Base-by-base conservation (phyloP, 2,113 vertebrate genomes). In the Halcyon senegalensis region DNA sequence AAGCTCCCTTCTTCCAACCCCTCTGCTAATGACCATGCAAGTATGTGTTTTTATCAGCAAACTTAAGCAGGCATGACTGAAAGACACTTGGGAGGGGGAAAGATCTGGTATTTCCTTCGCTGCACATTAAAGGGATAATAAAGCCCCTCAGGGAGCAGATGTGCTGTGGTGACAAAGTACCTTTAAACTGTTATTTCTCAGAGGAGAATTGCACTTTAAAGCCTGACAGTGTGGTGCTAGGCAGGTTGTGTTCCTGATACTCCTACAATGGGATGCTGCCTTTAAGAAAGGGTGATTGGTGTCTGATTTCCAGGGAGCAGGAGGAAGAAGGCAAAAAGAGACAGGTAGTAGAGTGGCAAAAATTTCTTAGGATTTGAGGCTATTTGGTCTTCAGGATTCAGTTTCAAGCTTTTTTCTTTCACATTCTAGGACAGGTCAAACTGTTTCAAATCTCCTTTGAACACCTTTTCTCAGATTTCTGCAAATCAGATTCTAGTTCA, bases 1-100 rank as follows among this genome's bases (percentile, higher is more conserved):
- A 85, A 84, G 25, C 44, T 94, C 27, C 11, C 14, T 89, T 77
- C 60, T 87, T 94, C 66, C 62, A 87, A 56, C 33, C 50, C 37
- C 31, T 93, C 68, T 84, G 53, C 55, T 94, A 91, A 95, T 92
- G 91, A 41, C 85, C 88, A 90, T 72, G 90, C 79, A 94, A 91
- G 91, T 84, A 95, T 76, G 41, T 93, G 89, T 66, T 95, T 96
- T 95, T 95, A 92, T 94, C 92, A 92, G 89, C 77, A 82, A 91
- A 91, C 53, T 82, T 94, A 96, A 95, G 86, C 73, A 95, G 94
- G 69, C 92, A 79, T 96, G 89, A 95, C 92, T 73, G 81, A 90
- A 95, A 93, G 86, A 68, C 84, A 82, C 77, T 92, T 53, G 37
- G 77, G 69, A 90, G 41, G 24, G 31, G 58, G 35, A 58, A 87